Conservation (phyloP, 2,797 vertebrate species). For the Leucoraja ocellata region DNA sequence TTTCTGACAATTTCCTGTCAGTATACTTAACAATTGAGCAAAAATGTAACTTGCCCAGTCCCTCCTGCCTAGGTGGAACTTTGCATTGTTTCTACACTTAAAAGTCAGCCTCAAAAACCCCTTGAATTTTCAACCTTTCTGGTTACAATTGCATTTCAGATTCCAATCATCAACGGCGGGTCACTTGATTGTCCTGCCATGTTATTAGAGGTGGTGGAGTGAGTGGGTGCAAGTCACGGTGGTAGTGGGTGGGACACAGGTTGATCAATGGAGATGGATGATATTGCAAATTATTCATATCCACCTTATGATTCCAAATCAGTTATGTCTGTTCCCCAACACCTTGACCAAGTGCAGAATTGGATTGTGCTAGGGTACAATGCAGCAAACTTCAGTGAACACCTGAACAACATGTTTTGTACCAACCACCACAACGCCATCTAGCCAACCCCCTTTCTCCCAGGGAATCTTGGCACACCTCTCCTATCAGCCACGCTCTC, state of each 20-base stretch:
- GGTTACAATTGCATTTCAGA: neutral
- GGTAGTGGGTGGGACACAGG: neutral
- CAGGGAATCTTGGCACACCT: too few species aligned
- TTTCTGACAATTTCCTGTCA: neutral
- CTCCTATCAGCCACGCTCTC: neutral
- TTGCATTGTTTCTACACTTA: neutral
- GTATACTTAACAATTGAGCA: neutral
- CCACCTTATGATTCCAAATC: neutral
- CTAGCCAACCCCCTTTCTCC: neutral
- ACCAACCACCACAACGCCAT: neutral
- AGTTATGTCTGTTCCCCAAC: neutral
- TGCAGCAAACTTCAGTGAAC: neutral
- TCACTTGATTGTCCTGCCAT: neutral
- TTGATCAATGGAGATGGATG: neutral
- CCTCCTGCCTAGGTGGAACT: neutral
- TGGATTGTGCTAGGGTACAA: conserved; percentile 22
- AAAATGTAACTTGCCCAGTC: neutral
- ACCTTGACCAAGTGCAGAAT: conserved; percentile 23
- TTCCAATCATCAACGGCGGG: neutral
- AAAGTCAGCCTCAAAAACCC: neutral
- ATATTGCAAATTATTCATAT: neutral
- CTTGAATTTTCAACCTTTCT: neutral
- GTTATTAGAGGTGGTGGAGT: neutral
- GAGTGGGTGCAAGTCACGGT: too few species aligned
- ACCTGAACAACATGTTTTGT: neutral